Conservation (phyloP, 2,888 invertebrate species). For the Ophion ventricosus region DNA sequence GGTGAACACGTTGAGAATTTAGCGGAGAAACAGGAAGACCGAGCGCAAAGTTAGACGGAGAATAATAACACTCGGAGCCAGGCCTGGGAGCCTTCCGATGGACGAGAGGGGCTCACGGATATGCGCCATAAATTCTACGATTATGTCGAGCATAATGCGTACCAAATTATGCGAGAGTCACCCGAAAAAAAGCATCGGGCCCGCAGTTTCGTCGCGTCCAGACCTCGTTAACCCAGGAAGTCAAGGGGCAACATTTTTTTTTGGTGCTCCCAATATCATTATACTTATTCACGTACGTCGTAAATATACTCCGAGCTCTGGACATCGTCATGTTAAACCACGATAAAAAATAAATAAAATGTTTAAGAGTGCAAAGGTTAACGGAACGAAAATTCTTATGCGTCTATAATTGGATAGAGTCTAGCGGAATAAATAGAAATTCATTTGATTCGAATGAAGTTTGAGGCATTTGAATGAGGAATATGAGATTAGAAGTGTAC, state of each 20-base stretch:
- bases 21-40: constrained; percentile 47
- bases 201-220: background rate
- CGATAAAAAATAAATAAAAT: constrained; percentile 16
- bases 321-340: background rate
- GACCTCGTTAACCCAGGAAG: constrained; percentile 19
- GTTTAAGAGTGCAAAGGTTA: constrained; percentile 17
- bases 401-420: background rate
- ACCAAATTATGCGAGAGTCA: constrained; percentile 68
- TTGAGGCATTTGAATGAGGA: constrained; percentile 2
- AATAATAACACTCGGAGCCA: constrained; percentile 52
- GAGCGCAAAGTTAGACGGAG: constrained; percentile 46
- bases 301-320: constrained; percentile 2
- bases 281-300: background rate
- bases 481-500: background rate
- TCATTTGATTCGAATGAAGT: constrained; percentile 13
- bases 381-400: constrained; percentile 11
- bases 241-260: constrained; percentile 13
- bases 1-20: constrained; percentile 45
- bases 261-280: constrained; percentile 22
- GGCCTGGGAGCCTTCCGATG: constrained; percentile 60
- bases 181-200: constrained; percentile 38
- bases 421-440: constrained; percentile 29
- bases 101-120: constrained; percentile 56
- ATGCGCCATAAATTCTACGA: constrained; percentile 74
- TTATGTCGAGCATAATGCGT: constrained; percentile 73